A percentile compares a stretch with the other conserved stretches of the same genome.
phyloP scores from a whole-genome alignment of 2,113 vertebrate species.

The Onychostruthus taczanowskii region DNA sequence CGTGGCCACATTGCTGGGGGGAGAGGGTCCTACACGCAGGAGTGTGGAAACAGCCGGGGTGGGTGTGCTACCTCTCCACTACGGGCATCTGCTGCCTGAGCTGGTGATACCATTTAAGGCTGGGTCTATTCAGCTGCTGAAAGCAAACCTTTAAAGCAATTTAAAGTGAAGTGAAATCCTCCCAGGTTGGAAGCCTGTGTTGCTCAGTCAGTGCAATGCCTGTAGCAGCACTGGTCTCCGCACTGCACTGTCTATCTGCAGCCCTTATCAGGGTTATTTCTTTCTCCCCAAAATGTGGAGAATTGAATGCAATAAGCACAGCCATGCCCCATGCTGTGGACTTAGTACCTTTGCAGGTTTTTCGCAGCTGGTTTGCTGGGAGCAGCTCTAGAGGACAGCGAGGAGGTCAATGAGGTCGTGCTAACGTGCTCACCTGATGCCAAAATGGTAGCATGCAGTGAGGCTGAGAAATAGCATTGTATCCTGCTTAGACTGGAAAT shows the following conservation, averaged over 20 bases:
- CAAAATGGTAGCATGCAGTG: fast-evolving
- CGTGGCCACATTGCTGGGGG: fast-evolving
- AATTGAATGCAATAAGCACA: background rate
- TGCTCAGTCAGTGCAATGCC: background rate
- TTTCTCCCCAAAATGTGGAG: background rate
- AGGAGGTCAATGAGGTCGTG: background rate
- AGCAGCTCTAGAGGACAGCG: background rate
- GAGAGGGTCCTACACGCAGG: background rate
- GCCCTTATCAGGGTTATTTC: background rate
- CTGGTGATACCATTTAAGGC: background rate
- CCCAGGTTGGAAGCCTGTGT: background rate
- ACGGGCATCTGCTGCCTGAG: background rate
- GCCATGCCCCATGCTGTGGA: background rate
- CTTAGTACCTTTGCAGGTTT: background rate
- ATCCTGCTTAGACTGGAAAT: background rate
- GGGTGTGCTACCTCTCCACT: background rate
- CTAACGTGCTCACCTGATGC: background rate
- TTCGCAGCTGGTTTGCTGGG: background rate
- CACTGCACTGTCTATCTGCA: background rate
- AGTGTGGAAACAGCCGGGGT: fast-evolving
- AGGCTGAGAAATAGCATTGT: background rate
- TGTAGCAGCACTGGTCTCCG: background rate
- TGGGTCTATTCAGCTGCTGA: background rate
- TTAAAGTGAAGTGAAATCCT: background rate
- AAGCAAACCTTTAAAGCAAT: background rate